Evolutionary conservation across 1,140 invertebrate genomes (phyloP), one percentile per base, ranked within the genome.

Genomic region (Lucilia sericata): DNA sequence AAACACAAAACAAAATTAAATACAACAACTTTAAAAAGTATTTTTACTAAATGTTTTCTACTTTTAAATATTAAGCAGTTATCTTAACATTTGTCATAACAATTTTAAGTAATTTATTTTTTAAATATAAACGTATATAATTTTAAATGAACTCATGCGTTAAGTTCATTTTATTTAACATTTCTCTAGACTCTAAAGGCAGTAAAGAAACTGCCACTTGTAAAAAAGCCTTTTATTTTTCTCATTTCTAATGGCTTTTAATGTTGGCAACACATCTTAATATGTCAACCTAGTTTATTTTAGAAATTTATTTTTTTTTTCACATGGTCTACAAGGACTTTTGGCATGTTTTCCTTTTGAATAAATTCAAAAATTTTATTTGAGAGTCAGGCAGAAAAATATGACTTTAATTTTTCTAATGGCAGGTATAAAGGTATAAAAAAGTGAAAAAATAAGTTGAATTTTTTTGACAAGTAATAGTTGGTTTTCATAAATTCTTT

Each of bases 141-240:
- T 70, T 25, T n/a, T 25, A 60, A 60, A 60, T 60, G 55, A 17
- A 70, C 65, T 70, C 65, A 70, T 70, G 65, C 65, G n/a, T 70
- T 70, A 70, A 70, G 65, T 25, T 21, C 3, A 70, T 12, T 70
- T 70, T 70, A n/a, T 19, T n/a, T 9, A 21, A 21, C n/a, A 70
- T 12, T 21, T 21, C 65, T 70, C n/a, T 70, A 19, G 42, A 42
- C 42, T 42, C 42, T 8, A 10, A 36, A 8, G 42, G 42, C 10
- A 3, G 7, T 70, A 7, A 9, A 21, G n/a, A 19, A 10, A 70
- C 19, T 21, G 7, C 7, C n/a, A 70, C 8, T 21, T 70, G 19
- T 21, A 9, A 10, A 9, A 10, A 70, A 8, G 65, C 19, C n/a
- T 70, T 70, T 70, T 21, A 70, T 25, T 5, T n/a, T 55, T 12